phyloP scores from a whole-genome alignment of 2,888 invertebrate species.

The Nasonovia ribisnigri region DNA sequence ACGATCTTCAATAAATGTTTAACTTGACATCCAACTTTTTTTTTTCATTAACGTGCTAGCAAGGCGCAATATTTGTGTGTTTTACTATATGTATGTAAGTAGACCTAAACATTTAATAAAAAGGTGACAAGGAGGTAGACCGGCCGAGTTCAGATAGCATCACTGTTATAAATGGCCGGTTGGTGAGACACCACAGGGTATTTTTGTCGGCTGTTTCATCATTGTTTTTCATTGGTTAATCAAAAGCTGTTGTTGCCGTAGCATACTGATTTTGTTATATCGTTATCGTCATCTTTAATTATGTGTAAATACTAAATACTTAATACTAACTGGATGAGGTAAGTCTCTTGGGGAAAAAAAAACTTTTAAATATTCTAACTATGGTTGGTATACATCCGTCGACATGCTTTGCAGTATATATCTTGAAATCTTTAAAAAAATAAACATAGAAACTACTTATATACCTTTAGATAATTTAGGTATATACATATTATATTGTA shows the following conservation, averaged over 20 bases:
- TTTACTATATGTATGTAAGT: constrained; percentile 43
- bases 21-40: neutral
- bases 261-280: constrained; percentile 39
- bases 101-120: neutral
- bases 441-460: neutral
- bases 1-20: constrained; percentile 14
- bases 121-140: constrained; percentile 31
- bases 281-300: constrained; percentile 44
- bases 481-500: neutral
- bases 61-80: constrained; percentile 3
- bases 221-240: constrained; percentile 40
- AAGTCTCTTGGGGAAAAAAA: constrained; percentile 1
- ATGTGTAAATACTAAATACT: constrained; percentile 31
- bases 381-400: neutral
- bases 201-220: constrained; percentile 46
- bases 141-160: constrained; percentile 36
- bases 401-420: neutral
- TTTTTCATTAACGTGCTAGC: neutral
- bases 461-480: neutral
- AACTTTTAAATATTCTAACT: neutral
- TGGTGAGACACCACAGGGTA: constrained; percentile 40
- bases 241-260: neutral
- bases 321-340: neutral
- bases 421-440: neutral
- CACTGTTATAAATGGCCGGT: constrained; percentile 54